Percentiles rank a stretch among this genome's conserved stretches.
Evolutionary conservation across 1,140 invertebrate genomes (phyloP).

Genomic region (Macrobrachium nipponense): DNA sequence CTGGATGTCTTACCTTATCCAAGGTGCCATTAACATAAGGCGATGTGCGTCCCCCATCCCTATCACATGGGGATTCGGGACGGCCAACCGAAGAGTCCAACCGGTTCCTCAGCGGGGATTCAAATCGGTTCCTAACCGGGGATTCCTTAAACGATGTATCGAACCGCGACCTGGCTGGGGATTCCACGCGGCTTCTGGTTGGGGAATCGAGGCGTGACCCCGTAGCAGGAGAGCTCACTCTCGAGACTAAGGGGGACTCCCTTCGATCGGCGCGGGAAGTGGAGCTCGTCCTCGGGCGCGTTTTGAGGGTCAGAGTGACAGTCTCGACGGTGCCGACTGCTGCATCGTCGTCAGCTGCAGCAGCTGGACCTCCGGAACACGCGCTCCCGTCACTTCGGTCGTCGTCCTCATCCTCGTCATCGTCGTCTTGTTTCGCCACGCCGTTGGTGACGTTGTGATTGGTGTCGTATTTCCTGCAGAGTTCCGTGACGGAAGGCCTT

Average conservation of each 20-base stretch:
- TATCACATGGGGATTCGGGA: not conserved
- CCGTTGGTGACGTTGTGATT: slow-evolving; percentile 59
- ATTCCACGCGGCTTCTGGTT: slow-evolving; percentile 30
- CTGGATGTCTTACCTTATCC: slow-evolving; percentile 41
- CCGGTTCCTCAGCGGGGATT: slow-evolving; percentile 12
- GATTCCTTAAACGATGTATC: slow-evolving; percentile 43
- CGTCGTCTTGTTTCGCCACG: slow-evolving; percentile 50
- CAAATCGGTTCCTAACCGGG: slow-evolving; percentile 19
- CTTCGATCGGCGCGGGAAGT: slow-evolving; percentile 36
- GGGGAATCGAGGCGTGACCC: slow-evolving; percentile 27
- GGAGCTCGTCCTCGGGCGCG: slow-evolving; percentile 26
- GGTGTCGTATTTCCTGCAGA: slow-evolving; percentile 60
- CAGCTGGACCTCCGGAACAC: slow-evolving; percentile 16
- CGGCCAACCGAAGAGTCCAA: not conserved
- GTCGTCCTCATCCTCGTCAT: slow-evolving; percentile 48
- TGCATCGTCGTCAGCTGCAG: not conserved
- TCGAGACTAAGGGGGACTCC: slow-evolving; percentile 42
- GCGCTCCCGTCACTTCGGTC: slow-evolving; percentile 39
- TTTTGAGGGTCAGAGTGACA: not conserved
- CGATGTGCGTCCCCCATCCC: slow-evolving; percentile 42
- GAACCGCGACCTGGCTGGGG: slow-evolving; percentile 35
- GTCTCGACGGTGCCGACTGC: not conserved
- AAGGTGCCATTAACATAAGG: slow-evolving; percentile 50
- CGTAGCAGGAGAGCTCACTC: slow-evolving; percentile 46
- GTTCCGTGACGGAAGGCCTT: slow-evolving; percentile 55